phyloP scores from a whole-genome alignment of 1,140 invertebrate species.

The Panulirus ornatus region DNA sequence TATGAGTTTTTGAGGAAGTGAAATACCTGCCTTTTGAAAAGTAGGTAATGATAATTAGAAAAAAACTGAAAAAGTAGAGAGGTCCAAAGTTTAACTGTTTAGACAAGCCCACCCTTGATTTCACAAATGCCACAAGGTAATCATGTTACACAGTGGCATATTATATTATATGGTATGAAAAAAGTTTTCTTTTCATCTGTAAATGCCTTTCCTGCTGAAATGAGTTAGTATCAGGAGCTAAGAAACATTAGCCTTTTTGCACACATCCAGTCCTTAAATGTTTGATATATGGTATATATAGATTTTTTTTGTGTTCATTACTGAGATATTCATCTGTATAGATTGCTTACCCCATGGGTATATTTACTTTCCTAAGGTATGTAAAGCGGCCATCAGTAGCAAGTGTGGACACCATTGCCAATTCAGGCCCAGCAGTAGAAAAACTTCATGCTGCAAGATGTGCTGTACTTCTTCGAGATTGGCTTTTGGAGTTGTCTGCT shows the following conservation, averaged over 20 bases:
- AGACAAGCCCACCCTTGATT: not conserved
- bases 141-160: not conserved
- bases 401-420: not conserved
- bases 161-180: no score
- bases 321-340: no score
- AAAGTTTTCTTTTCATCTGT: no score
- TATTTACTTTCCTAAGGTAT: conserved; percentile 37
- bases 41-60: not conserved
- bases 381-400: conserved; percentile 39
- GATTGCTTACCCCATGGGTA: no score
- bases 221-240: no score
- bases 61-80: not conserved
- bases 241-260: no score
- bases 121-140: not conserved
- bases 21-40: no score
- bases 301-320: no score
- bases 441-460: conserved; percentile 85
- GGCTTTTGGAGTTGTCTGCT: conserved; percentile 94
- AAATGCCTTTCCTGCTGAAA: no score
- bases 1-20: no score
- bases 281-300: no score
- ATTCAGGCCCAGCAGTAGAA: conserved; percentile 34
- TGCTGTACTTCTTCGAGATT: conserved; percentile 94
- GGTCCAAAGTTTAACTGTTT: not conserved
- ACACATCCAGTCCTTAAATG: no score